These are phyloP conservation scores for Eulemur coronatus DNA, from an alignment of 2,797 vertebrate genomes.

Conservation along the genomic window DNA sequence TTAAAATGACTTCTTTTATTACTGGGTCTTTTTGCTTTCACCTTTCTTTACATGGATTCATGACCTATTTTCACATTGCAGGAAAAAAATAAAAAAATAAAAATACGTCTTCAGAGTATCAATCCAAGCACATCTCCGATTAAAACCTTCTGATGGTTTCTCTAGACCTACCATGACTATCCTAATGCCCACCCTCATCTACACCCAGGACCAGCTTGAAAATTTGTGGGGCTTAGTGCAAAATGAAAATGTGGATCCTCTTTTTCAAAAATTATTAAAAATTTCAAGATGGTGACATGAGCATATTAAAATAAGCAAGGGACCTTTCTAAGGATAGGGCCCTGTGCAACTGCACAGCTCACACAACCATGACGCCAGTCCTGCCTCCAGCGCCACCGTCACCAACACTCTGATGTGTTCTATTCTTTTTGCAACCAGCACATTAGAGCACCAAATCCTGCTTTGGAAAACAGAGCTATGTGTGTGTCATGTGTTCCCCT, in stretches of 20 bases:
- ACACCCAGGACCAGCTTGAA: neutral
- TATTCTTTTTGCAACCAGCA: neutral
- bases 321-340: neutral
- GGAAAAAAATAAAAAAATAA: neutral
- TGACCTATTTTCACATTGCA: neutral
- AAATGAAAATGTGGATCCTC: neutral
- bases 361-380: neutral
- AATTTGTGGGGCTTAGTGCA: neutral
- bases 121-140: neutral
- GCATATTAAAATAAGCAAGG: neutral
- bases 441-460: neutral
- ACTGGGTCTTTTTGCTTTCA: neutral
- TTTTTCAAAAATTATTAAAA: neutral
- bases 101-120: neutral
- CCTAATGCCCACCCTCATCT: neutral
- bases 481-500: neutral
- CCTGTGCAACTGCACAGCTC: neutral
- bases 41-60: neutral
- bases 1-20: neutral
- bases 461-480: neutral
- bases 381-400: neutral
- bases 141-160: neutral
- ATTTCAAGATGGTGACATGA: neutral
- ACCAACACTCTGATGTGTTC: accelerated
- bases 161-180: neutral